Percentiles rank a stretch among this genome's conserved stretches.
Evolutionary conservation across 1,140 invertebrate species (phyloP).

Genomic region (Apis laboriosa): DNA sequence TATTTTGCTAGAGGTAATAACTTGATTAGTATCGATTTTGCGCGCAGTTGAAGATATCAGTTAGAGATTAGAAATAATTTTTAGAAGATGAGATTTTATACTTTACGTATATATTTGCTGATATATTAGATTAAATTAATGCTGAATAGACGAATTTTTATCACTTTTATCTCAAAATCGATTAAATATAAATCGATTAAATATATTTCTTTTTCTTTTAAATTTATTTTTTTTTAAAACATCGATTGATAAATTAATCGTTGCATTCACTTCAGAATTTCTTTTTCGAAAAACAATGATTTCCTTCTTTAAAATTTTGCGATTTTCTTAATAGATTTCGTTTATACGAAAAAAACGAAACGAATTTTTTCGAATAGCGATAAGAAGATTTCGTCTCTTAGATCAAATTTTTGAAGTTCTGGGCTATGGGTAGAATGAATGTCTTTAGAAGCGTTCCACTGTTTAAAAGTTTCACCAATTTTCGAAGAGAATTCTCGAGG

Average conservation of each 20-base stretch:
- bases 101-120: no score
- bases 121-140: not conserved
- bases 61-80: not conserved
- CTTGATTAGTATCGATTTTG: constrained; percentile 35
- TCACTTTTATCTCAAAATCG: not conserved
- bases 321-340: not conserved
- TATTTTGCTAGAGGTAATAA: constrained; percentile 23
- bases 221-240: not conserved
- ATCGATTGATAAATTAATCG: not conserved
- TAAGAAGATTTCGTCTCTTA: constrained; percentile 6
- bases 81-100: not conserved
- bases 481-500: not conserved
- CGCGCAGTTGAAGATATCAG: not conserved
- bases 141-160: not conserved
- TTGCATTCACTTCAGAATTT: not conserved
- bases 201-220: no score
- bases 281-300: not conserved
- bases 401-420: not conserved
- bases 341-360: constrained; percentile 4
- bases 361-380: not conserved
- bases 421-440: not conserved
- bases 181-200: no score
- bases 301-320: constrained; percentile 3
- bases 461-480: not conserved
- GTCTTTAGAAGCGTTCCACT: not conserved